These are phyloP conservation scores for Latrodectus hesperus DNA, from an alignment of 2,888 invertebrate species.

Conservation along the genomic window DNA sequence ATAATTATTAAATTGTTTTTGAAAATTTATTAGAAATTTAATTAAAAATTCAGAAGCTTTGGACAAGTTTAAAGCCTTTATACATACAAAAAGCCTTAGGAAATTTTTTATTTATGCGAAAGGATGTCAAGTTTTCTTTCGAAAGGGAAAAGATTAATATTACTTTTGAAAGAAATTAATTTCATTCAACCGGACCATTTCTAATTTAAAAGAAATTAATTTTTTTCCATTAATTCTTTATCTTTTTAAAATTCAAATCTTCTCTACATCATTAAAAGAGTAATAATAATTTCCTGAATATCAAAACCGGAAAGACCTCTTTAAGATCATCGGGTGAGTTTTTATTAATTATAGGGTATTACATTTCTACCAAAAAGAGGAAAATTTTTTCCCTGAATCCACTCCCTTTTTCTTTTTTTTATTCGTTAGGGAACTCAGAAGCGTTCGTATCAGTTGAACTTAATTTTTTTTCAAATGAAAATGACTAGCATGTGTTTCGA, in stretches of 20 bases:
- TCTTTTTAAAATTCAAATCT: conserved; percentile 54
- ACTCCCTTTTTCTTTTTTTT: conserved; percentile 1
- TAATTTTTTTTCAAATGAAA: conserved; percentile 62
- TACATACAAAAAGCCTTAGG: no score
- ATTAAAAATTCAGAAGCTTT: conserved; percentile 7
- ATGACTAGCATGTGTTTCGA: conserved; percentile 53
- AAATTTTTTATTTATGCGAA: conserved; percentile 14
- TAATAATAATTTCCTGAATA: conserved; percentile 67
- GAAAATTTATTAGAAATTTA: background rate
- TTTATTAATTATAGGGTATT: conserved; percentile 69
- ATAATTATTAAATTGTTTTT: no score
- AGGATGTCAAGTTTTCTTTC: conserved; percentile 24
- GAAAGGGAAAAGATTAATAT: conserved; percentile 50
- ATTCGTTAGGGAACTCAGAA: background rate
- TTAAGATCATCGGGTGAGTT: conserved; percentile 59
- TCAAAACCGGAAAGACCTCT: conserved; percentile 39
- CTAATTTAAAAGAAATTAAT: conserved; percentile 67
- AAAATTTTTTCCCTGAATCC: conserved; percentile 21
- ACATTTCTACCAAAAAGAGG: conserved; percentile 27
- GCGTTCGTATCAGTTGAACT: conserved; percentile 33
- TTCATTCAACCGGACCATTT: conserved; percentile 56
- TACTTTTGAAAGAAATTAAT: conserved; percentile 51
- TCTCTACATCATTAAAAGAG: conserved; percentile 57
- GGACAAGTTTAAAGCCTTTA: conserved; percentile 4
- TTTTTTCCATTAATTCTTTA: conserved; percentile 65